A percentile compares a stretch with the other conserved stretches of the same genome.
These are phyloP conservation scores for Chrysomela aeneicollis DNA, from an alignment of 2,888 invertebrate genomes.

Conservation along the genomic window DNA sequence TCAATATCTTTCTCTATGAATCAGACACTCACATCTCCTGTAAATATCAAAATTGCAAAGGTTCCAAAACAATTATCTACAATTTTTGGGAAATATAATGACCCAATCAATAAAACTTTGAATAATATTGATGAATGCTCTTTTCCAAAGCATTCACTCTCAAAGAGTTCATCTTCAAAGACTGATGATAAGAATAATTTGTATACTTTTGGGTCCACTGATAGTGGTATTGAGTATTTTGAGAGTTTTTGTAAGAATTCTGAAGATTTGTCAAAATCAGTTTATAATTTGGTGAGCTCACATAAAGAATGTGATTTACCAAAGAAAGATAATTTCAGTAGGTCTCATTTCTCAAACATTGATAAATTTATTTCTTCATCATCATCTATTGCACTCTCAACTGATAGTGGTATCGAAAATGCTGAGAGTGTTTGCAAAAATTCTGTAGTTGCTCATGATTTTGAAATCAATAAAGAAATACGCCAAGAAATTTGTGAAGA, in stretches of 20 bases:
- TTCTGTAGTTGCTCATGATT: neutral
- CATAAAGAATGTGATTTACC: slow-evolving; percentile 28
- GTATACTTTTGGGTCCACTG: neutral
- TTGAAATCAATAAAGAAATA: slow-evolving; percentile 29
- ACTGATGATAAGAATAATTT: neutral
- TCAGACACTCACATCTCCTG: neutral
- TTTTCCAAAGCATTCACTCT: neutral
- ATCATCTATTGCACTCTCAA: neutral
- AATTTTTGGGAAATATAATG: neutral
- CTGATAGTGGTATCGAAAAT: neutral
- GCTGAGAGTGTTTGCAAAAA: neutral
- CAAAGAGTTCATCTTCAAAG: neutral
- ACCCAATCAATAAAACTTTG: neutral
- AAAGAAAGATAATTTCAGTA: too few species aligned
- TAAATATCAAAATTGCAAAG: neutral
- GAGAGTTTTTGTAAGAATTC: slow-evolving; percentile 33
- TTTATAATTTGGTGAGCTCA: neutral
- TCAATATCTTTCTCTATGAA: neutral
- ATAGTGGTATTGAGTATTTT: slow-evolving; percentile 34
- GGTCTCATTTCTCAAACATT: neutral
- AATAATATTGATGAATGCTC: neutral
- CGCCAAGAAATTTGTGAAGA: slow-evolving; percentile 49
- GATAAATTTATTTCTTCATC: neutral
- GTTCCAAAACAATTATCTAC: neutral
- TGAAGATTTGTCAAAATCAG: neutral